phyloP scores from a whole-genome alignment of 2,113 vertebrate species.

The Ovibos moschatus region DNA sequence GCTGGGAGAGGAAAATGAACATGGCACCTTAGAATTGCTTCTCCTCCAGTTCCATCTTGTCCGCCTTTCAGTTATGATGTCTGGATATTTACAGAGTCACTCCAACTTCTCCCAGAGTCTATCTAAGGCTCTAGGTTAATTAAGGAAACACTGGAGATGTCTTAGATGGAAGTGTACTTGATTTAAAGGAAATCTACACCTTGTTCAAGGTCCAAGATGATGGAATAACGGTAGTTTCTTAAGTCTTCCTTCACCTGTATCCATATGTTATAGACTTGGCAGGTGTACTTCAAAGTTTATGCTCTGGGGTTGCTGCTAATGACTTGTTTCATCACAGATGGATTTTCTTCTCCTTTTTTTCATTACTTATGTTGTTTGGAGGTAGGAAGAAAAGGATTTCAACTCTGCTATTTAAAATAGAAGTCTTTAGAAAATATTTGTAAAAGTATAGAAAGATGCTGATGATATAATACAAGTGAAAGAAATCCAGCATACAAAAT shows the following conservation, averaged over 20 bases:
- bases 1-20: background rate
- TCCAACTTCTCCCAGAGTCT: background rate
- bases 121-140: background rate
- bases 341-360: constrained; percentile 13
- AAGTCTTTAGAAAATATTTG: background rate
- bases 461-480: background rate
- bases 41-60: background rate
- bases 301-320: background rate
- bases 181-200: background rate
- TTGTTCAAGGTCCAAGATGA: constrained; percentile 13
- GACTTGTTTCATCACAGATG: background rate
- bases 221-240: background rate
- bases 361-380: constrained; percentile 1
- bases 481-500: background rate
- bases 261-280: background rate
- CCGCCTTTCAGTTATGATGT: background rate
- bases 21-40: background rate
- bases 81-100: background rate
- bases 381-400: background rate
- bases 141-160: background rate
- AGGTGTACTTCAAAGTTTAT: background rate
- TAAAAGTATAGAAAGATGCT: background rate
- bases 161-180: background rate
- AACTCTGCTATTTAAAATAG: background rate
- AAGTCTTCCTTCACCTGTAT: background rate